phyloP scores from a whole-genome alignment of 2,888 invertebrate species.

The Gibbula magus region DNA sequence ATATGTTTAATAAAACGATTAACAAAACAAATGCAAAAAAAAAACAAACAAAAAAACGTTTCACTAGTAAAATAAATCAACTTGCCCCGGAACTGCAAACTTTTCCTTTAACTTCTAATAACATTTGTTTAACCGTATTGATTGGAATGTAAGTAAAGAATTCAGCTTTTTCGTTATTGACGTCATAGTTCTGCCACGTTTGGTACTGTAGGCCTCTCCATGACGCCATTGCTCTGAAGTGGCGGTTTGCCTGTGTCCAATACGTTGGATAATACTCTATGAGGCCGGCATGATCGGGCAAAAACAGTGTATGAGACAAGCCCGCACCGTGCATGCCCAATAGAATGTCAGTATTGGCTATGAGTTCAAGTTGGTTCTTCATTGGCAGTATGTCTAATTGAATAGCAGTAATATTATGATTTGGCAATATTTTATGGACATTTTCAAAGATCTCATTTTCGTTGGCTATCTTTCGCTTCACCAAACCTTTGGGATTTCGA shows the following conservation, averaged over 20 bases:
- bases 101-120: conserved; percentile 27
- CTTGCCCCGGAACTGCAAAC: conserved; percentile 19
- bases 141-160: conserved; percentile 60
- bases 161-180: conserved; percentile 49
- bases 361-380: conserved; percentile 61
- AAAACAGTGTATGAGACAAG: conserved; percentile 69
- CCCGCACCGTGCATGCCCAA: conserved; percentile 75
- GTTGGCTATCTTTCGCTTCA: conserved; percentile 71
- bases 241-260: conserved; percentile 57
- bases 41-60: no score
- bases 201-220: conserved; percentile 69
- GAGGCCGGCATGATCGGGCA: conserved; percentile 67
- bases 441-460: conserved; percentile 67
- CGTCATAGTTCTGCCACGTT: conserved; percentile 69
- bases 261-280: conserved; percentile 69
- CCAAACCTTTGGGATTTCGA: conserved; percentile 68
- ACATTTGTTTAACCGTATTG: conserved; percentile 32
- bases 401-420: conserved; percentile 52
- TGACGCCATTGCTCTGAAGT: conserved; percentile 68
- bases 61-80: not conserved
- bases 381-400: conserved; percentile 69
- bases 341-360: conserved; percentile 68
- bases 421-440: conserved; percentile 48
- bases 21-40: no score
- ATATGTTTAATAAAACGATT: no score